Conservation (phyloP, 2,797 vertebrate species). For the Erethizon dorsatum region DNA sequence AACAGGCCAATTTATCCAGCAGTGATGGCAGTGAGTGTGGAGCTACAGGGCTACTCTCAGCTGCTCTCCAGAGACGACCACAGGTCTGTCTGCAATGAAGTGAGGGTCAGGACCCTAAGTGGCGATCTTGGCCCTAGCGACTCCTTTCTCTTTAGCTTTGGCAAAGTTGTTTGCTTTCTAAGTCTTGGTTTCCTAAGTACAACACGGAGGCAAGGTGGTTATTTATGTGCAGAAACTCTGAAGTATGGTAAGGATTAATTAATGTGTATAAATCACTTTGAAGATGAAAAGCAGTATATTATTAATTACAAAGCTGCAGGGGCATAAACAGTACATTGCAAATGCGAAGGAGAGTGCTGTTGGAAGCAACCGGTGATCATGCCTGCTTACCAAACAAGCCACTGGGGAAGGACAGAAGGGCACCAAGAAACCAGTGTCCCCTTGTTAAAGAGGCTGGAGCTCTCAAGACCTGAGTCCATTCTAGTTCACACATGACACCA, state of each 20-base stretch:
- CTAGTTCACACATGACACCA: not conserved
- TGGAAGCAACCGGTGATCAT: not conserved
- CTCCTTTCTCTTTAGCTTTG: constrained; percentile 42
- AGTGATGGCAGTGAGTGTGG: not conserved
- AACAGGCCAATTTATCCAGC: constrained; percentile 69
- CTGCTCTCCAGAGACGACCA: not conserved
- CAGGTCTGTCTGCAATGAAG: not conserved
- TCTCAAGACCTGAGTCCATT: constrained; percentile 40
- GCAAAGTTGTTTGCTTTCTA: not conserved
- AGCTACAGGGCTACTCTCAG: not conserved
- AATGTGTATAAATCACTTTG: constrained; percentile 82
- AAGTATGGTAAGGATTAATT: constrained; percentile 80
- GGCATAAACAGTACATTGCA: constrained; percentile 56
- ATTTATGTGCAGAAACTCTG: constrained; percentile 69
- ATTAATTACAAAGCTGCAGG: constrained; percentile 80
- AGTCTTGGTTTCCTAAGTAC: constrained; percentile 38
- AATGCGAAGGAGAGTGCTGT: constrained; percentile 31
- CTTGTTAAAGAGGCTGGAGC: not conserved
- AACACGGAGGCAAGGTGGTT: constrained; percentile 26
- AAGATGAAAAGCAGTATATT: constrained; percentile 82
- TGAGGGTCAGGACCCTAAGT: not conserved
- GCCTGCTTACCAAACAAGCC: constrained; percentile 45
- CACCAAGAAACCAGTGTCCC: not conserved
- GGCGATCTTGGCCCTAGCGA: not conserved
- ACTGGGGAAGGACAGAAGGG: not conserved